Conservation (phyloP, 2,113 vertebrate species). For the Athene noctua region DNA sequence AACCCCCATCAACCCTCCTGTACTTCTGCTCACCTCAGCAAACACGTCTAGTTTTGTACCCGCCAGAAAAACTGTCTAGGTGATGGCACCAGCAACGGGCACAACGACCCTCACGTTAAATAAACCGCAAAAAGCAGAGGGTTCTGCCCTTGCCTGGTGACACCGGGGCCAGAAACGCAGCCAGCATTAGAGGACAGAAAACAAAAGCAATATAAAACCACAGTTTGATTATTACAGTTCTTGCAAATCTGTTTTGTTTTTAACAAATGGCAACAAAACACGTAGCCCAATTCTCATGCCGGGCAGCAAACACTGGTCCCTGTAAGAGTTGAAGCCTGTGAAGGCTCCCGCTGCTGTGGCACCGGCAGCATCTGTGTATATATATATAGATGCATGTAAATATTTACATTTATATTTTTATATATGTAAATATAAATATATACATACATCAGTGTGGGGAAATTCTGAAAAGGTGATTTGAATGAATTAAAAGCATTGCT, state of each 20-base stretch:
- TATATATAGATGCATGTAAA: fast-evolving
- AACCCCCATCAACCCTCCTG: fast-evolving
- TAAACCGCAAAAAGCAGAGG: background rate
- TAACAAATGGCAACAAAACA: background rate
- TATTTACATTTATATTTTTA: too few relatives aligned
- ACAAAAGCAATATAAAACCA: background rate
- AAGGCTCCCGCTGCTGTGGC: background rate
- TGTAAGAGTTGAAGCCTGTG: background rate
- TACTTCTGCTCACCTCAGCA: background rate
- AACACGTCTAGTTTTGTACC: fast-evolving
- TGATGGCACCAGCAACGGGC: fast-evolving
- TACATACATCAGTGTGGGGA: fast-evolving
- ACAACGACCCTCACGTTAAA: fast-evolving
- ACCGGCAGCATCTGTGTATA: background rate
- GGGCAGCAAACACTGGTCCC: fast-evolving
- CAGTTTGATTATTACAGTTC: fast-evolving
- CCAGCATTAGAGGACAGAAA: background rate
- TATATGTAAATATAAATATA: background rate
- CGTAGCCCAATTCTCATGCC: fast-evolving
- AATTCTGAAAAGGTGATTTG: background rate
- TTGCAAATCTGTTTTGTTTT: background rate
- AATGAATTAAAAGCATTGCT: background rate
- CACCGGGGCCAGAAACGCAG: background rate
- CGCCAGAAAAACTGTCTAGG: background rate
- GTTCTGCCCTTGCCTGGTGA: background rate